These are phyloP conservation scores for Sphyrna mokarran DNA, from an alignment of 2,113 vertebrate species.

Conservation along the genomic window DNA sequence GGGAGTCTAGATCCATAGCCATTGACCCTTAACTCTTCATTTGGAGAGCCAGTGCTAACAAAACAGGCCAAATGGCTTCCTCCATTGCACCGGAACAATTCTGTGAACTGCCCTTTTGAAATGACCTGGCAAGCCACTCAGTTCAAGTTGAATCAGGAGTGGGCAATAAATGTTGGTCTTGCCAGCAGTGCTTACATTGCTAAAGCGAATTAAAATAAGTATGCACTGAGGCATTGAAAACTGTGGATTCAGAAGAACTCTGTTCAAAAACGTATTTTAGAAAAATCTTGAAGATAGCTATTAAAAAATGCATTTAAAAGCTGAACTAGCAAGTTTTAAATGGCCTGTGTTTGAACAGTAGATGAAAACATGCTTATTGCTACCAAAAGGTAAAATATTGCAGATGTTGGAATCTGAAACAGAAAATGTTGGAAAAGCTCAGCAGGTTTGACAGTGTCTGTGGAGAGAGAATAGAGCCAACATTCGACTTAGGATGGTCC, in stretches of 20 bases:
- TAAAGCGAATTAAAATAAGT: background rate
- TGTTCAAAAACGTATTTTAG: background rate
- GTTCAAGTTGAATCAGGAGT: background rate
- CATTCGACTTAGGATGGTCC: too few relatives aligned
- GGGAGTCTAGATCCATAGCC: background rate
- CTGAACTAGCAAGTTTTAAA: background rate
- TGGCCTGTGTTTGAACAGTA: background rate
- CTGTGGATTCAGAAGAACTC: background rate
- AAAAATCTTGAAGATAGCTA: background rate
- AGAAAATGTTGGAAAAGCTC: too few relatives aligned
- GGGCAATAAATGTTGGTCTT: background rate
- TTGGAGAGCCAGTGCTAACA: too few relatives aligned
- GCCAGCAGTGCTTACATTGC: background rate
- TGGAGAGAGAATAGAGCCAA: too few relatives aligned
- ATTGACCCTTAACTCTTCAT: background rate
- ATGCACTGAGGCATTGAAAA: background rate
- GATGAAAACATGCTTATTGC: background rate
- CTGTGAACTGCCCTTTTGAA: background rate
- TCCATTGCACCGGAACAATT: too few relatives aligned
- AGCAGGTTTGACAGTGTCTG: too few relatives aligned
- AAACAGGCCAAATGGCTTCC: too few relatives aligned
- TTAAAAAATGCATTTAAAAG: background rate
- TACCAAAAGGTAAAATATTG: background rate
- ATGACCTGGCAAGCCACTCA: background rate
- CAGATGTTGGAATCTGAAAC: too few relatives aligned